These are phyloP conservation scores for Panulirus ornatus DNA, from an alignment of 1,140 invertebrate genomes.

Conservation along the genomic window DNA sequence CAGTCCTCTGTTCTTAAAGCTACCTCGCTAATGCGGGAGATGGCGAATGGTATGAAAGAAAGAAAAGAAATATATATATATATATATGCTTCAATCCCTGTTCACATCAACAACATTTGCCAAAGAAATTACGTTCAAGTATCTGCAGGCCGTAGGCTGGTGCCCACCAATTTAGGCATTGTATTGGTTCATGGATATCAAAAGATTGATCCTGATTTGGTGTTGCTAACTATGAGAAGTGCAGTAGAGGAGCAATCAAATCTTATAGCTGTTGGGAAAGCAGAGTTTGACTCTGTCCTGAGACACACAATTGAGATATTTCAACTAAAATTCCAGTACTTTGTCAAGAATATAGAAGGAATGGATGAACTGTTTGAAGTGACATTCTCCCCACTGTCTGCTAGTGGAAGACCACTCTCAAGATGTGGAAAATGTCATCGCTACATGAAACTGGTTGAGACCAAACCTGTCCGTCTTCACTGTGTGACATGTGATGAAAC, in stretches of 20 bases:
- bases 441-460: slow-evolving; percentile 98
- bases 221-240: slow-evolving; percentile 97
- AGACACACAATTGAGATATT: slow-evolving; percentile 97
- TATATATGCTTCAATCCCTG: slow-evolving; percentile 99
- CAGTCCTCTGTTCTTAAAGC: too few relatives aligned
- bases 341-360: slow-evolving; percentile 92
- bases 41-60: too few relatives aligned
- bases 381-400: slow-evolving; percentile 96
- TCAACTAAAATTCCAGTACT: slow-evolving; percentile 96
- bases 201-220: slow-evolving; percentile 98
- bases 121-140: slow-evolving; percentile 97
- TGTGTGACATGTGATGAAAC: slow-evolving; percentile 98
- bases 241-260: slow-evolving; percentile 98
- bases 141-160: slow-evolving; percentile 86
- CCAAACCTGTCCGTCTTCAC: slow-evolving; percentile 95
- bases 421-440: slow-evolving; percentile 98
- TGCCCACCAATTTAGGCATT: slow-evolving; percentile 96
- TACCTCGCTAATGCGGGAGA: too few relatives aligned
- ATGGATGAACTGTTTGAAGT: slow-evolving; percentile 99
- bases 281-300: slow-evolving; percentile 91
- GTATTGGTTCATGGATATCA: slow-evolving; percentile 98
- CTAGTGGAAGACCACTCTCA: slow-evolving; percentile 95
- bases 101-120: slow-evolving; percentile 99
- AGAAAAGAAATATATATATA: too few relatives aligned
- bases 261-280: slow-evolving; percentile 94